A percentile compares a stretch with the other conserved stretches of the same genome.
phyloP scores from a whole-genome alignment of 1,140 invertebrate genomes.

The Monomorium pharaonis region DNA sequence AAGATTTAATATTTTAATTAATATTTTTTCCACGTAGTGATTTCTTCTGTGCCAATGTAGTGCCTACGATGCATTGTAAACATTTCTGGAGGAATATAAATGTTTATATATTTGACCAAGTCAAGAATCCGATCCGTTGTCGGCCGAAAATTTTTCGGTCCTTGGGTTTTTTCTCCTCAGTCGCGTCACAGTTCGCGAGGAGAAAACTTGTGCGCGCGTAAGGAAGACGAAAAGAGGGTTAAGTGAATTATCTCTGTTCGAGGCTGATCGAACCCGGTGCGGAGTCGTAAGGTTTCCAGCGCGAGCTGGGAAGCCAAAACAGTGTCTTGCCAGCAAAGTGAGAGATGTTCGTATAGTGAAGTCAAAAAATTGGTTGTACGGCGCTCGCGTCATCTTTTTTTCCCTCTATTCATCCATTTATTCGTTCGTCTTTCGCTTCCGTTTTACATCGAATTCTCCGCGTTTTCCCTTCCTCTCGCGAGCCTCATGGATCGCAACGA shows the following conservation, averaged over 20 bases:
- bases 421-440: neutral
- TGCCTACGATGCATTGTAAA: neutral
- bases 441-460: neutral
- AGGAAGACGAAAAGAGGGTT: neutral
- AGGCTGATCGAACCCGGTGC: constrained; percentile 57
- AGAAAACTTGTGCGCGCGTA: neutral
- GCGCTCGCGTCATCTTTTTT: neutral
- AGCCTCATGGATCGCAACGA: constrained; percentile 76
- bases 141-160: neutral
- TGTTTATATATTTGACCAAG: neutral
- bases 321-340: constrained; percentile 44
- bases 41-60: neutral
- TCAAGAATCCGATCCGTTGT: neutral
- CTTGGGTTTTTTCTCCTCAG: constrained; percentile 31
- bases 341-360: neutral
- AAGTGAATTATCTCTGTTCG: constrained; percentile 71
- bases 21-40: neutral
- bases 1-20: neutral
- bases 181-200: neutral
- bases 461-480: neutral
- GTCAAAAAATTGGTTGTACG: neutral
- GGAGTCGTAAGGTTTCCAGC: constrained; percentile 75
- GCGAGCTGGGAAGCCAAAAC: constrained; percentile 74
- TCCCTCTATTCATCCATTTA: neutral
- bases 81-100: neutral